Conservation (phyloP, 2,113 vertebrate genomes). For the Pseudorectes ferrugineus region DNA sequence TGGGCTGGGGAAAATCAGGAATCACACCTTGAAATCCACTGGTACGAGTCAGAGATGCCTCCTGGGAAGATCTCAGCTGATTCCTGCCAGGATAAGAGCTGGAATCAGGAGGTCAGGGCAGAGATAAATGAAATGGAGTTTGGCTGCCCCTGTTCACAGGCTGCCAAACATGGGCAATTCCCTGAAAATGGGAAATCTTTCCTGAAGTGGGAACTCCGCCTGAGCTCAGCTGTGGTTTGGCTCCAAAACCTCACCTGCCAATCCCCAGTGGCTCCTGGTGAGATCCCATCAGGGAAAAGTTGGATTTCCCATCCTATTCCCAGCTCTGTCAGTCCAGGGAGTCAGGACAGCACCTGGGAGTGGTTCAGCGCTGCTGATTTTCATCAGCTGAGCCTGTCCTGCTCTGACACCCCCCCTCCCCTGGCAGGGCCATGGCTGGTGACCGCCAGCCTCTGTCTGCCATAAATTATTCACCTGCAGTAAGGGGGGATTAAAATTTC, state of each 20-base stretch:
- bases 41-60: not conserved
- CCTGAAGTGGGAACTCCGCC: not conserved
- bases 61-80: not conserved
- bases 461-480: constrained; percentile 12
- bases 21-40: not conserved
- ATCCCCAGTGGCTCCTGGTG: not conserved
- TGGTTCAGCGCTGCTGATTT: not conserved
- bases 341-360: rapidly evolving
- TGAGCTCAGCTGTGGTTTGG: not conserved
- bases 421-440: not conserved
- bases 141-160: not conserved
- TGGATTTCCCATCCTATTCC: too few species aligned
- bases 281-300: rapidly evolving
- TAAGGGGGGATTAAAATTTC: constrained; percentile 42
- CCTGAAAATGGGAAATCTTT: not conserved
- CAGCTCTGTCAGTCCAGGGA: not conserved
- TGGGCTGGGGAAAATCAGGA: not conserved
- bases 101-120: not conserved
- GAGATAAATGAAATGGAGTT: not conserved
- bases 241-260: not conserved
- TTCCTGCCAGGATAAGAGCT: not conserved
- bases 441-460: not conserved
- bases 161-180: not conserved
- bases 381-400: not conserved
- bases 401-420: not conserved